These are phyloP conservation scores for Abrostola tripartita DNA, from an alignment of 2,888 invertebrate genomes.

Conservation along the genomic window DNA sequence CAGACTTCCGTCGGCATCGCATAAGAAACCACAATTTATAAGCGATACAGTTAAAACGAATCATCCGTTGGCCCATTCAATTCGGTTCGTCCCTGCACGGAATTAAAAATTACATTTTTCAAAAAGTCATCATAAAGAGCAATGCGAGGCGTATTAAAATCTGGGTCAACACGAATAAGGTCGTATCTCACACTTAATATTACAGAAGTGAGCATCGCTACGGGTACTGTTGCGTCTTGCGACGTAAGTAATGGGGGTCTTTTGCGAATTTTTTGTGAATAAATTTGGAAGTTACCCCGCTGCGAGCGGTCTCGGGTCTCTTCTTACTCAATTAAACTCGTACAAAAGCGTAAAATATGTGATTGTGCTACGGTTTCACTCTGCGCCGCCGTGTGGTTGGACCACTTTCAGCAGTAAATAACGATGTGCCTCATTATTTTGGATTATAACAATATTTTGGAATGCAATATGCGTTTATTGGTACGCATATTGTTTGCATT, in stretches of 20 bases:
- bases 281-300: constrained; percentile 86
- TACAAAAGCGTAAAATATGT: constrained; percentile 86
- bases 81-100: constrained; percentile 72
- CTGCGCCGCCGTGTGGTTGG: constrained; percentile 65
- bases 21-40: constrained; percentile 86
- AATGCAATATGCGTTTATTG: constrained; percentile 71
- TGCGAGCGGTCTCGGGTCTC: constrained; percentile 77
- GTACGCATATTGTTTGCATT: constrained; percentile 51
- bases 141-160: constrained; percentile 78
- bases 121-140: constrained; percentile 87
- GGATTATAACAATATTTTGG: constrained; percentile 83
- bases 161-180: constrained; percentile 84
- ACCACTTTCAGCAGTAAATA: constrained; percentile 78
- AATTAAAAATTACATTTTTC: constrained; percentile 88
- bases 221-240: constrained; percentile 76
- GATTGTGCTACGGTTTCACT: constrained; percentile 83
- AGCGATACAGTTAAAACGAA: constrained; percentile 83
- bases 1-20: constrained; percentile 78
- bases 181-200: constrained; percentile 86
- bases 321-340: constrained; percentile 86
- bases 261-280: constrained; percentile 80
- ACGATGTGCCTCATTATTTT: constrained; percentile 82
- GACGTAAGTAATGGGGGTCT: constrained; percentile 84
- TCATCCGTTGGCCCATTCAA: constrained; percentile 77
- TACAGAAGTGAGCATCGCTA: constrained; percentile 74